Conservation (phyloP, 2,113 vertebrate genomes). For the Cyprinodon brontotheroides region DNA sequence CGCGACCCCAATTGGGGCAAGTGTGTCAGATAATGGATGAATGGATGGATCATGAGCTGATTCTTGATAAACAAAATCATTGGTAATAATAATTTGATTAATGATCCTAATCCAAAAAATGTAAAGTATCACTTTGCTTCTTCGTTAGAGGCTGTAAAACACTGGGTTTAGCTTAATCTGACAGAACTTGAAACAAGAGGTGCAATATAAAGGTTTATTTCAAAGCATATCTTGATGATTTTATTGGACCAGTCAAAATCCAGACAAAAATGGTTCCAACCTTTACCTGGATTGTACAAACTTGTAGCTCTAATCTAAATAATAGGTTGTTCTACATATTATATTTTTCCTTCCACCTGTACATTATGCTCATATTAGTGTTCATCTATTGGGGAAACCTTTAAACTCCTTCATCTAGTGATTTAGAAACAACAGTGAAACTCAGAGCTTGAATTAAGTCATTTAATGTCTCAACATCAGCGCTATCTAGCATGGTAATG, state of each 20-base stretch:
- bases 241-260: neutral
- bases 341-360: no score
- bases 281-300: neutral
- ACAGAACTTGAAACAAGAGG: neutral
- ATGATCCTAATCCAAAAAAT: neutral
- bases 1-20: no score
- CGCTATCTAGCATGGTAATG: constrained; percentile 60
- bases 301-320: no score
- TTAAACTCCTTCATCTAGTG: neutral
- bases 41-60: neutral
- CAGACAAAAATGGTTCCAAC: neutral
- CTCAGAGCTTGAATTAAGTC: constrained; percentile 56
- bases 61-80: neutral
- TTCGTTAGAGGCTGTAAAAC: neutral
- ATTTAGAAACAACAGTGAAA: constrained; percentile 21
- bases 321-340: neutral
- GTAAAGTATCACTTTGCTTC: neutral
- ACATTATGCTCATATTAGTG: neutral
- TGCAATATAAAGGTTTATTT: neutral
- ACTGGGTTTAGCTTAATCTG: neutral
- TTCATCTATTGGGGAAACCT: neutral
- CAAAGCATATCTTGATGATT: neutral
- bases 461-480: constrained; percentile 73
- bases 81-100: neutral
- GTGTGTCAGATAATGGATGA: no score